These are phyloP conservation scores for Xylophagus ater DNA, from an alignment of 2,888 invertebrate genomes.

Conservation along the genomic window DNA sequence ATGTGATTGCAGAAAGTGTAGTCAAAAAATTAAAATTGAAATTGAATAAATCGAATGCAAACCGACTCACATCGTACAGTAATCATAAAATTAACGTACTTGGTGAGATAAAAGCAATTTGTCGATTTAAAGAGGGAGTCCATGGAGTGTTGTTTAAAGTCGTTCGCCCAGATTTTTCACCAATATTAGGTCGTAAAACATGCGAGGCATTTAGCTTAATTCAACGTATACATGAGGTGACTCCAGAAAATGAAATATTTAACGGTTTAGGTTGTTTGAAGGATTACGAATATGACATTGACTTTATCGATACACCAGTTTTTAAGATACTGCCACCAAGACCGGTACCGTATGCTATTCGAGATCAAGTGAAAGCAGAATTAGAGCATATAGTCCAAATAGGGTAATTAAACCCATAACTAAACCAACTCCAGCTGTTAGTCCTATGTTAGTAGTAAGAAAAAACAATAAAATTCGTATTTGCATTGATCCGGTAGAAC, in stretches of 20 bases:
- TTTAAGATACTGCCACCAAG: slow-evolving; percentile 8
- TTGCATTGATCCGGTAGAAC: slow-evolving; percentile 5
- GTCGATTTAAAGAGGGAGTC: no score
- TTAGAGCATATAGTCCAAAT: slow-evolving; percentile 8
- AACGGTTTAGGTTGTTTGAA: slow-evolving; percentile 13
- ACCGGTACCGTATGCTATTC: slow-evolving; percentile 11
- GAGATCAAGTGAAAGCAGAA: no score
- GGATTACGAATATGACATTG: slow-evolving; percentile 10
- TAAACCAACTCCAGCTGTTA: slow-evolving; percentile 14
- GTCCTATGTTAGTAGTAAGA: slow-evolving; percentile 10
- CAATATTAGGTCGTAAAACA: not conserved
- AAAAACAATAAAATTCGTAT: slow-evolving; percentile 12
- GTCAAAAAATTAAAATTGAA: not conserved
- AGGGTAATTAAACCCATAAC: no score
- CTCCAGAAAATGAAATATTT: not conserved
- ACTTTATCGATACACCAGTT: no score
- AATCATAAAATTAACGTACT: slow-evolving; percentile 5
- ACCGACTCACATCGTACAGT: slow-evolving; percentile 6
- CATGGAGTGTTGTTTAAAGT: slow-evolving; percentile 8
- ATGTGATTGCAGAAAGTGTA: no score
- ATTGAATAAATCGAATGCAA: slow-evolving; percentile 5
- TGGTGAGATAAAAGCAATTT: no score
- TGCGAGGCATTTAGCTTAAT: slow-evolving; percentile 1
- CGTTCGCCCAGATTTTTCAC: not conserved
- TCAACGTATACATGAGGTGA: not conserved